Evolutionary conservation across 2,113 vertebrate genomes (phyloP), one percentile per base, ranked within the genome.

Genomic region (Nestor notabilis): DNA sequence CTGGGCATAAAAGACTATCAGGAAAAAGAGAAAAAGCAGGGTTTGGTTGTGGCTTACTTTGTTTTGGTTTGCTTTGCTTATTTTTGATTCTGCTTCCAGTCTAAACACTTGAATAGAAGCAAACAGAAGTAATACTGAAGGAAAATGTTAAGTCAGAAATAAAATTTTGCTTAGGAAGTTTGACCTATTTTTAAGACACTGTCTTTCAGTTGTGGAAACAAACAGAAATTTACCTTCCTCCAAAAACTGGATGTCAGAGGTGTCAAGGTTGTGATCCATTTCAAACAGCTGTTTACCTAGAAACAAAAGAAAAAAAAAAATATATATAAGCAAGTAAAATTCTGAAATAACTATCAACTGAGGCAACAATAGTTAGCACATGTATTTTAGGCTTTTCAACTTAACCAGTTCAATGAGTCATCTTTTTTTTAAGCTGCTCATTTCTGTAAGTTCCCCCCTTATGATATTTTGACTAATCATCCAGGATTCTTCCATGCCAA

Each of bases 231-330:
- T 98, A 99, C 99, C 99, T 71, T 99, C 99, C 95, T 99, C 99
- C 80, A 99, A 97, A 97, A 99, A 99, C 97, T 99, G 99, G 78
- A 99, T 99, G 89, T 99, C 99, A 49, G 99, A 99, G 7, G 99
- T 99, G 96, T 99, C 99, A 87, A 99, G 98, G 97, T 99, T 99
- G 97, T 99, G 99, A 98, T 99, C 99, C 83, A 77, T 99, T 98
- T 99, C 99, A 98, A 99, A 99, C 9, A 99, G 98, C 87, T 99
- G 99, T 97, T 99, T 99, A 87, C 99, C 99, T 99, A 96, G 44
- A 97, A 95, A 76, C 85, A 65, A 93, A 95, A 53, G 14, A 20
- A 27, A 65, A 65, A 66, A 41, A 13, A 3, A 56, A n/a, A n/a
- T n/a, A 68, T 6, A 61, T 3, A 58, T 87, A 75, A 81, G 13